Base-by-base conservation (phyloP, 2,888 invertebrate genomes). In the Dysmachus trigonus region DNA sequence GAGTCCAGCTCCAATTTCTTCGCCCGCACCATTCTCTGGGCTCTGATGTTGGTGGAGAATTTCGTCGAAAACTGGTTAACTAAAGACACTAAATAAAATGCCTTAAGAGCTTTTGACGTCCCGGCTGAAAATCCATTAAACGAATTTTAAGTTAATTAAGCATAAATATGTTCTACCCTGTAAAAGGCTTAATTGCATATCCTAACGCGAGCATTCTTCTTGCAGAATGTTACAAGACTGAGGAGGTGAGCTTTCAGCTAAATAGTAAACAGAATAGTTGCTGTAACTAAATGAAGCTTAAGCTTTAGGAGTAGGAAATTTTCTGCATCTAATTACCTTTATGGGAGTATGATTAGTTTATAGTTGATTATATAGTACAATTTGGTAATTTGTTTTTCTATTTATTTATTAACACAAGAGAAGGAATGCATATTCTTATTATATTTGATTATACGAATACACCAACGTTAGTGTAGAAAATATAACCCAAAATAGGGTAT, bases 61-160 rank as follows among this genome's bases (percentile, higher is more conserved):
- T 73, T 82, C 13, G 33, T 38, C 77, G 72, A 33, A 33, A 73
- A 51, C n/a, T 73, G 82, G 31, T 74, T 33, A 13, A 15, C 18
- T 30, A 76, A 33, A 33, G 82, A 79, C 27, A 73, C 53, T 82
- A 31, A 51, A 74, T 73, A 53, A 86, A 86, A 86, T 73, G 82
- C 51, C 74, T 41, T 86, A 53, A 82, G 53, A 86, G 74, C 31
- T 51, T 86, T 74, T 81, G 83, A 74, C 83, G 22, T 82, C 41
- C 51, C 10, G 31, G 30, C 77, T 76, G 33, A 22, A 86, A 86
- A 82, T 82, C 86, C 86, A 86, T 86, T 86, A 81, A 31, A 33
- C 73, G 31, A 62, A 30, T 31, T 27, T 30, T 79, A 82, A 73
- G 53, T 83, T 86, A 86, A 86, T 86, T 82, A 86, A 83, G 41